phyloP scores from a whole-genome alignment of 2,888 invertebrate species.

The Eubasilissa splendida region DNA sequence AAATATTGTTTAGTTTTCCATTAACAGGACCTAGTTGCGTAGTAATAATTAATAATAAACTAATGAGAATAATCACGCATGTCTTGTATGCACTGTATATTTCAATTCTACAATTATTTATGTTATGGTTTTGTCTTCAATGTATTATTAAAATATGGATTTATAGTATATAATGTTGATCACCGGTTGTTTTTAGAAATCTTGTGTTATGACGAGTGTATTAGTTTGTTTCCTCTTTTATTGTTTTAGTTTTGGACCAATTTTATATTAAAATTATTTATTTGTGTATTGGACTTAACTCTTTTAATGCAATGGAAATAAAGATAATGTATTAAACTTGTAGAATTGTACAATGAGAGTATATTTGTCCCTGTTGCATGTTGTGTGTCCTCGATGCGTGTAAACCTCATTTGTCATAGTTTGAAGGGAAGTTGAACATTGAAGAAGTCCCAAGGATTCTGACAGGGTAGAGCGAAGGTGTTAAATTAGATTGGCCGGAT shows the following conservation, averaged over 20 bases:
- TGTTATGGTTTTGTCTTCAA: neutral
- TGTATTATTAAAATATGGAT: neutral
- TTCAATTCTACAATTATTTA: neutral
- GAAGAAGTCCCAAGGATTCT: slow-evolving; percentile 46
- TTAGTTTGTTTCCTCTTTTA: slow-evolving; percentile 21
- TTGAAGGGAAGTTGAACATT: slow-evolving; percentile 5
- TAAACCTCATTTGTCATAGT: neutral
- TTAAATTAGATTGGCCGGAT: slow-evolving; percentile 26
- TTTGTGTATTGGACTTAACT: slow-evolving; percentile 18
- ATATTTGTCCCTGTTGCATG: too few species aligned
- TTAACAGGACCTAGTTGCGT: neutral
- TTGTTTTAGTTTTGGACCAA: slow-evolving; percentile 37
- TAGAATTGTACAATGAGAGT: too few species aligned
- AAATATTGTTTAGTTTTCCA: neutral
- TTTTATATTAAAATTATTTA: slow-evolving; percentile 34
- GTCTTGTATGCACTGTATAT: slow-evolving; percentile 17
- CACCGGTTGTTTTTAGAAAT: slow-evolving; percentile 12
- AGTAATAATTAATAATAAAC: slow-evolving; percentile 4
- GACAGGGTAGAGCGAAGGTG: slow-evolving; percentile 42
- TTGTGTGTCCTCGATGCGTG: neutral
- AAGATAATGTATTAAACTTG: too few species aligned
- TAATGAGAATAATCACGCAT: neutral
- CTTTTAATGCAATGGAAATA: slow-evolving; percentile 13
- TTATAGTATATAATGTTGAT: slow-evolving; percentile 1
- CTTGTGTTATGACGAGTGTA: slow-evolving; percentile 13